Base-by-base conservation (phyloP, 2,113 vertebrate genomes). In the Ammodytes dubius region DNA sequence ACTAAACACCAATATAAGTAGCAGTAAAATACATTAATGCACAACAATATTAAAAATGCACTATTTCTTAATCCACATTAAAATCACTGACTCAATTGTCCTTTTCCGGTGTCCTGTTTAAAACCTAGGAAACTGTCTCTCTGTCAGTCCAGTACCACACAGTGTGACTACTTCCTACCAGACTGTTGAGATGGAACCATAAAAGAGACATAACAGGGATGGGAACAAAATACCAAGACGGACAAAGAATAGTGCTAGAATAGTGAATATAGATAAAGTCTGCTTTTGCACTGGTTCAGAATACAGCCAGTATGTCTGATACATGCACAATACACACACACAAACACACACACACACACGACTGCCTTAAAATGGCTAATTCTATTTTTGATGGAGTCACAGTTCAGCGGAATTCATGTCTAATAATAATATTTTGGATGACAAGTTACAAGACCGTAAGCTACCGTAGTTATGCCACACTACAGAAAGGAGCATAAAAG, bases 351-450 rank as follows among this genome's bases (percentile, higher is more conserved):
- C 42, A 64, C 19, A 43, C 8, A 65, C 39, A 10, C 10, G 27
- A 10, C n/a, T 3, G 35, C 52, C 71, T 57, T 69, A 47, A 53
- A 74, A 78, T n/a, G 43, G 9, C 52, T 73, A 61, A 46, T 74
- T 63, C 66, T 86, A 67, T 74, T 85, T 27, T 77, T 85, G 76
- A 88, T 65, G 54, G 61, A 80, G 89, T 83, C 84, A 88, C 27
- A 83, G 86, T 86, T 90, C 86, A 84, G 68, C 57, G 11, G 69
- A 73, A 80, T 56, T 80, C 75, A 75, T 63, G 64, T 90, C 81
- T 88, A 90, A 87, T 83, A 87, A 88, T 88, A 90, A 71, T 87
- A 52, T 63, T 79, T 61, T 5, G 50, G 73, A 61, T 88, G 79
- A 83, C 75, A 85, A 79, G 79, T 83, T 79, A 54, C 40, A 79